Percentiles rank a stretch among this genome's conserved stretches.
Evolutionary conservation across 2,888 invertebrate species (phyloP).

Genomic region (Trichogramma evanescens): DNA sequence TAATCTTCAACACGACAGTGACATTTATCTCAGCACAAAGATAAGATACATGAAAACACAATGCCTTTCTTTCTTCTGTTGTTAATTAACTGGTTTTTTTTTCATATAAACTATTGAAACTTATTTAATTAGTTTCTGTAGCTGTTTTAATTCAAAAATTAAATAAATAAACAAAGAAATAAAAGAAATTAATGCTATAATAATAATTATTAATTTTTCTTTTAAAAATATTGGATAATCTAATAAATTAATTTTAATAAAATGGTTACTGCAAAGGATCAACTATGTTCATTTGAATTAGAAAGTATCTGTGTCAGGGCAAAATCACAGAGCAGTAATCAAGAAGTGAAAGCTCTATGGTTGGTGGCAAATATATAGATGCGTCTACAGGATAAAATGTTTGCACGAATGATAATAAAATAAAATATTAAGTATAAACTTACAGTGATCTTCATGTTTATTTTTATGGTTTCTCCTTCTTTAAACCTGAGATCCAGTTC

Average conservation of each 20-base stretch:
- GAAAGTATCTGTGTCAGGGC: no score
- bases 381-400: background rate
- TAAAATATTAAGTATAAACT: constrained; percentile 29
- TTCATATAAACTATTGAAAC: no score
- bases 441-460: constrained; percentile 95
- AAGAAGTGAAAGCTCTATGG: constrained; percentile 6
- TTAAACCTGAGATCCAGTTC: constrained; percentile 95
- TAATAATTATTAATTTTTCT: background rate
- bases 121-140: background rate
- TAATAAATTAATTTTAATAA: no score
- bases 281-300: no score
- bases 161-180: background rate
- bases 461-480: constrained; percentile 98
- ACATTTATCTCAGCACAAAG: background rate
- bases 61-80: background rate
- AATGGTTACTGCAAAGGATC: no score
- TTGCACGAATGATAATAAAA: background rate
- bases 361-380: no score
- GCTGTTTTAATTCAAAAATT: background rate
- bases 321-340: background rate
- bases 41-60: constrained; percentile 1
- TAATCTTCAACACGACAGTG: background rate
- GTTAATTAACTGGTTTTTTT: no score
- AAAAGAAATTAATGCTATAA: background rate
- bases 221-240: no score